Percentiles rank a stretch among this genome's conserved stretches.
phyloP scores from a whole-genome alignment of 2,113 vertebrate genomes.

The Engystomops pustulosus region DNA sequence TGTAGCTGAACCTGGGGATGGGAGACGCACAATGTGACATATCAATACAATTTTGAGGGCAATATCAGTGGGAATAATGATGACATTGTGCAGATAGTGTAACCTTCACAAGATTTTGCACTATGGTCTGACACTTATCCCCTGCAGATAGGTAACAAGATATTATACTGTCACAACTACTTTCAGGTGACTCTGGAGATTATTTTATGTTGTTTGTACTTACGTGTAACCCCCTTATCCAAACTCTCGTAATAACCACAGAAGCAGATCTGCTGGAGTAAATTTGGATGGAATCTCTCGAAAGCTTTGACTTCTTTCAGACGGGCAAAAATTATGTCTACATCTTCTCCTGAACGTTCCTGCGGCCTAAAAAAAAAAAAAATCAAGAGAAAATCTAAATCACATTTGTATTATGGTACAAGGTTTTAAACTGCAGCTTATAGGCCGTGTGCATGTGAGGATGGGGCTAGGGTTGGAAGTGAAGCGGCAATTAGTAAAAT shows the following conservation, averaged over 20 bases:
- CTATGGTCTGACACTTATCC: too few species aligned
- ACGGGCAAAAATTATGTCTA: constrained; percentile 92
- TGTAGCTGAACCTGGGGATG: too few species aligned
- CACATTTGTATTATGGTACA: neutral
- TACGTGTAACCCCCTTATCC: constrained; percentile 95
- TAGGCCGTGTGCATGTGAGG: neutral
- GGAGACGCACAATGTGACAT: too few species aligned
- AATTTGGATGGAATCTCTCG: constrained; percentile 89
- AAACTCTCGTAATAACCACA: constrained; percentile 94
- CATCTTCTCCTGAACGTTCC: constrained; percentile 92
- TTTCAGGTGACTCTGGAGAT: too few species aligned
- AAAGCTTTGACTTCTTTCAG: constrained; percentile 94
- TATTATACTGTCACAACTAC: too few species aligned
- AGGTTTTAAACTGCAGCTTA: neutral
- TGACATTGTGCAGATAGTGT: too few species aligned
- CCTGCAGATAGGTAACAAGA: too few species aligned
- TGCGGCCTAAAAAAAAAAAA: constrained; percentile 76
- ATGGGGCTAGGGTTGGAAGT: neutral
- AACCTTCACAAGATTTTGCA: too few species aligned
- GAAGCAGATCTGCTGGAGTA: constrained; percentile 94
- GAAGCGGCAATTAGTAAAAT: constrained; percentile 1
- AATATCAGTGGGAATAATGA: too few species aligned
- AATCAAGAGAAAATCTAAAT: neutral
- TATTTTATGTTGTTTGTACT: constrained; percentile 64
- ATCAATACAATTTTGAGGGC: too few species aligned